Conservation (phyloP, 2,113 vertebrate species). For the Lycocorax pyrrhopterus region DNA sequence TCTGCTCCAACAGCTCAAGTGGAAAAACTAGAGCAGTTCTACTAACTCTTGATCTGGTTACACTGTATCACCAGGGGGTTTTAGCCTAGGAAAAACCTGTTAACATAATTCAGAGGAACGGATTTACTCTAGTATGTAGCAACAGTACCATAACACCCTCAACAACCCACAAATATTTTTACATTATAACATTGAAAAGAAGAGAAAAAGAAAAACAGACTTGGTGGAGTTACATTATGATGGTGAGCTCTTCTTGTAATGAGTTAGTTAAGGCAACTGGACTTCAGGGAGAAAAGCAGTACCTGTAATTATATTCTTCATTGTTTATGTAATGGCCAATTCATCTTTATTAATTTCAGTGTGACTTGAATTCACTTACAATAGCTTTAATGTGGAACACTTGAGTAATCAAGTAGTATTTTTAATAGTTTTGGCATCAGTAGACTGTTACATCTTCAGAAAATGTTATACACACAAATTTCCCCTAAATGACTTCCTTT, state of each 20-base stretch:
- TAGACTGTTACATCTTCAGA: not conserved
- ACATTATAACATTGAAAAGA: not conserved
- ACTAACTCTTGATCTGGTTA: not conserved
- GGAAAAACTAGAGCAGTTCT: conserved; percentile 10
- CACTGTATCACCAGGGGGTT: not conserved
- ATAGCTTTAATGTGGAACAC: not conserved
- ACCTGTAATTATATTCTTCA: conserved; percentile 30
- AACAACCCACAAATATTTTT: not conserved
- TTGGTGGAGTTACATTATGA: conserved; percentile 69
- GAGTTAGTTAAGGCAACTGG: conserved; percentile 40
- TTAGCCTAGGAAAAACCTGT: not conserved
- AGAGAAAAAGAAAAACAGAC: conserved; percentile 31
- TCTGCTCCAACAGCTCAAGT: not conserved
- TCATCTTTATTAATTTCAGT: not conserved
- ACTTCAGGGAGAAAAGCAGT: conserved; percentile 46
- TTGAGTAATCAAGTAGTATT: not conserved
- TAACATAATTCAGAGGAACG: not conserved
- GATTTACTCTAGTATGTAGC: not conserved
- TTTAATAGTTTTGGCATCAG: not conserved
- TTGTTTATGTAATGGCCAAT: not conserved
- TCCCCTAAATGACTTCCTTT: not conserved
- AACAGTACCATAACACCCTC: not conserved
- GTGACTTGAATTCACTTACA: not conserved
- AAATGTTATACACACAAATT: not conserved
- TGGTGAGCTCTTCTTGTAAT: conserved; percentile 57